Conservation (phyloP, 2,113 vertebrate species). For the Nibea albiflora region DNA sequence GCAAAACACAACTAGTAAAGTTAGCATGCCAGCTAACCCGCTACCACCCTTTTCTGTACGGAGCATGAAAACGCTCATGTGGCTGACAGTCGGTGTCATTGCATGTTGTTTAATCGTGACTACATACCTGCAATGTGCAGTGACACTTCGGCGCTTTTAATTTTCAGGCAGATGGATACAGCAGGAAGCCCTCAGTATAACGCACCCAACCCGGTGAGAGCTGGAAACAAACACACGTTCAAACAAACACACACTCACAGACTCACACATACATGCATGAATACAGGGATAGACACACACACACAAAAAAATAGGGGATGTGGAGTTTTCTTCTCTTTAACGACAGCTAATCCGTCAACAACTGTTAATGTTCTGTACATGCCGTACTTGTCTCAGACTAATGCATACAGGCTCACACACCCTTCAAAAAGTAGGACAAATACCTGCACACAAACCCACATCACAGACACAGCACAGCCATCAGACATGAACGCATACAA, state of each 20-base stretch:
- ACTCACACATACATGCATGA: not conserved
- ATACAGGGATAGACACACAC: not conserved
- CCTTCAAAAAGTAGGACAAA: constrained; percentile 22
- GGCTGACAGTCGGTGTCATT: not conserved
- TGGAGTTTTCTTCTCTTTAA: constrained; percentile 25
- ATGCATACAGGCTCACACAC: not conserved
- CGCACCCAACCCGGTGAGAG: constrained; percentile 63
- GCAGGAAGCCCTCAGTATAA: constrained; percentile 70
- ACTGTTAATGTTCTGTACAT: not conserved
- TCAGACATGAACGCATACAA: not conserved
- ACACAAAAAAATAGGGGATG: not conserved
- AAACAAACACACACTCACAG: not conserved
- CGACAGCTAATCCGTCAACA: not conserved
- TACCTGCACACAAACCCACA: constrained; percentile 15
- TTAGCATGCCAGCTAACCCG: constrained; percentile 68
- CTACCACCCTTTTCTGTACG: constrained; percentile 31
- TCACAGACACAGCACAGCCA: not conserved
- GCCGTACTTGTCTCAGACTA: not conserved
- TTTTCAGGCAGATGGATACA: constrained; percentile 64
- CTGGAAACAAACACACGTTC: constrained; percentile 65
- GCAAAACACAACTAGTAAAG: constrained; percentile 54
- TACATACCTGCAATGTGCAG: constrained; percentile 62
- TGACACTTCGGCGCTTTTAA: constrained; percentile 50
- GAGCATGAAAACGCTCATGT: not conserved
- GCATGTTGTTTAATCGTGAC: not conserved